These are phyloP conservation scores for Ypsolopha sequella DNA, from an alignment of 2,888 invertebrate genomes.

Conservation along the genomic window DNA sequence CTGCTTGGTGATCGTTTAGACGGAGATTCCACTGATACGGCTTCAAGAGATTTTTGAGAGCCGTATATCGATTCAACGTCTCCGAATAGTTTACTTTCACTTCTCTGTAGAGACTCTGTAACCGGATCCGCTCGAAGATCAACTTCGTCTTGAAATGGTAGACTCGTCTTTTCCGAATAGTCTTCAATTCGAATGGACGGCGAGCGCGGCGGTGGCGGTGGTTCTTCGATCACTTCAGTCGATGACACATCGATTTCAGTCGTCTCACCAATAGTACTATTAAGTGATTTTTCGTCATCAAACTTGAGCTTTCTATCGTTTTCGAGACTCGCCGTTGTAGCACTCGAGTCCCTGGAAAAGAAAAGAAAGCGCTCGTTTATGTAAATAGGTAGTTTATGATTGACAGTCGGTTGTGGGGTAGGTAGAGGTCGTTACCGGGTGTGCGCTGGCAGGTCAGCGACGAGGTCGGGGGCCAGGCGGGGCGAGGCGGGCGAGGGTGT, in stretches of 20 bases:
- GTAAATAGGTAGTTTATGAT: conserved; percentile 22
- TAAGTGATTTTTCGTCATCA: conserved; percentile 14
- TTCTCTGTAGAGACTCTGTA: conserved; percentile 8
- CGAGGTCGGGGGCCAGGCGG: conserved; percentile 44
- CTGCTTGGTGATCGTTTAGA: conserved; percentile 16
- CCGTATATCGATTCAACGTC: conserved; percentile 9
- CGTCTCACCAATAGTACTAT: conserved; percentile 17
- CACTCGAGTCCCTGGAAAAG: conserved; percentile 44
- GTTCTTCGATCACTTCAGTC: conserved; percentile 9
- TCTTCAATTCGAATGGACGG: conserved; percentile 51
- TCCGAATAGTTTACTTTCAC: conserved; percentile 5
- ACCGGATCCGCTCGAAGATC: not conserved
- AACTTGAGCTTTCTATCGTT: conserved; percentile 16
- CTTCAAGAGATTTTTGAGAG: conserved; percentile 18
- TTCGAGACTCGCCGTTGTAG: conserved; percentile 15
- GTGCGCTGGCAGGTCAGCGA: conserved; percentile 51
- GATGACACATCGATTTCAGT: conserved; percentile 13
- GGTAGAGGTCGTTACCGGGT: conserved; percentile 36
- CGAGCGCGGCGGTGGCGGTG: conserved; percentile 24
- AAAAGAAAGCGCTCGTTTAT: too few species aligned
- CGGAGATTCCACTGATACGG: conserved; percentile 6
- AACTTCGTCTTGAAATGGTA: conserved; percentile 15
- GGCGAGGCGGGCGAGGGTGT: conserved; percentile 23
- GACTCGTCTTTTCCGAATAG: conserved; percentile 37
- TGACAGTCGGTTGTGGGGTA: not conserved